Base-by-base conservation (phyloP, 2,888 invertebrate species). In the Antitype chi region DNA sequence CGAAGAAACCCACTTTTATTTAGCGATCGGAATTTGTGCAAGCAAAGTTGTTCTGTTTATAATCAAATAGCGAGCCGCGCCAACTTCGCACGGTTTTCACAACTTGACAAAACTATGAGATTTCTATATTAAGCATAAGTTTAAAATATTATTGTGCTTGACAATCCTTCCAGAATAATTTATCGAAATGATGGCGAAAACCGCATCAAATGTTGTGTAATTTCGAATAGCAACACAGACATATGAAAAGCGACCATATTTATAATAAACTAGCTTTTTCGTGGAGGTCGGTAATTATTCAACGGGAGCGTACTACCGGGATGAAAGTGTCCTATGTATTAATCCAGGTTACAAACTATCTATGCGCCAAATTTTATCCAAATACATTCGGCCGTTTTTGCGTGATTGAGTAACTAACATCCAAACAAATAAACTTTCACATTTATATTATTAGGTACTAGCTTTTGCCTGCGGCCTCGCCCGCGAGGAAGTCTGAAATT, bases 1-100 rank as follows among this genome's bases (percentile, higher is more conserved):
- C 82, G 68, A 79, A 69, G 63, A 55, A 83, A 63, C 38, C 15
- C 70, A 83, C 53, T 83, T 83, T 78, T 49, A 68, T 55, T 70
- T 47, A 47, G n/a, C 52, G 47, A 70, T 63, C 28, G 38, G 1
- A 66, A 59, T 78, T 53, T 82, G 32, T 47, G 47, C 52, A 32
- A 17, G 15, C 11, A 53, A 82, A 32, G 57, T 47, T 52, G 52
- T 76, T 75, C 11, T n/a, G 47, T 62, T 47, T 25, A 28, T 47
- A 53, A 32, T 69, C n/a, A 57, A 49, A 28, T 20, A 60, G 32
- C 32, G 11, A 20, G 4, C 11, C 7, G n/a, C n/a, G 7, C 3
- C 4, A n/a, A 17, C 11, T 60, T 20, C 13, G 4, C 28, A 25
- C 25, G 47, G 17, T 32, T 67, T 28, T 9, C 0, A 9, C 11